Conservation (phyloP, 2,888 invertebrate genomes). For the Frankliniella intonsa region DNA sequence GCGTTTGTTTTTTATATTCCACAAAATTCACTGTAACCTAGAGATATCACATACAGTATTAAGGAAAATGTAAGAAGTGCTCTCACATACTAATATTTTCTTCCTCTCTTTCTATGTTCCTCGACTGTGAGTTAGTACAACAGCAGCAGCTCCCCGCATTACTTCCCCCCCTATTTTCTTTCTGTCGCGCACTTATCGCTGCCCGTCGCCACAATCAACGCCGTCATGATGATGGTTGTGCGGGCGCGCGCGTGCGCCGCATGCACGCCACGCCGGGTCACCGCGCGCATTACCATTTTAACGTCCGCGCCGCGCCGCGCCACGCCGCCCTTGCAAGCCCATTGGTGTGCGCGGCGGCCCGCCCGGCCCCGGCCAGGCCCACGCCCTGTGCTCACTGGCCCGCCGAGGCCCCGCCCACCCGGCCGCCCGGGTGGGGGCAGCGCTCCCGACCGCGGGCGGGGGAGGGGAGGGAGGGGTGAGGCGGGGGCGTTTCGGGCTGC, state of each 20-base stretch:
- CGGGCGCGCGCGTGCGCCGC: background rate
- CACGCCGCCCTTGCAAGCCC: slow-evolving; percentile 9
- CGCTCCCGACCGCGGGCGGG: background rate
- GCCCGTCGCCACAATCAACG: background rate
- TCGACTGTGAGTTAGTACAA: no score
- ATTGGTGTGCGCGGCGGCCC: background rate
- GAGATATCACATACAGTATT: no score
- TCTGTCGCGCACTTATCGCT: background rate
- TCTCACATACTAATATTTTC: no score
- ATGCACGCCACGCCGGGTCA: background rate
- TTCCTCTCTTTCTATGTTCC: no score
- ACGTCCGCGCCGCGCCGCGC: background rate
- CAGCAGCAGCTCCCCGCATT: no score
- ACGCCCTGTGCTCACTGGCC: background rate
- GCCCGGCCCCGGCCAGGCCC: background rate
- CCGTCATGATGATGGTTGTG: background rate
- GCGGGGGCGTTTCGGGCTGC: background rate
- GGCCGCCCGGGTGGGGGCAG: background rate
- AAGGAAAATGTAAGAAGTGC: no score
- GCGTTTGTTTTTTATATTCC: no score
- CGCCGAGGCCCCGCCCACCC: background rate
- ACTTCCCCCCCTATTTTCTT: no score
- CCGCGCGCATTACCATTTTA: background rate
- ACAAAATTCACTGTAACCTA: no score
- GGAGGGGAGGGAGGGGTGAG: background rate